phyloP scores from a whole-genome alignment of 2,888 invertebrate genomes.

The Neocrepidodera transversa region DNA sequence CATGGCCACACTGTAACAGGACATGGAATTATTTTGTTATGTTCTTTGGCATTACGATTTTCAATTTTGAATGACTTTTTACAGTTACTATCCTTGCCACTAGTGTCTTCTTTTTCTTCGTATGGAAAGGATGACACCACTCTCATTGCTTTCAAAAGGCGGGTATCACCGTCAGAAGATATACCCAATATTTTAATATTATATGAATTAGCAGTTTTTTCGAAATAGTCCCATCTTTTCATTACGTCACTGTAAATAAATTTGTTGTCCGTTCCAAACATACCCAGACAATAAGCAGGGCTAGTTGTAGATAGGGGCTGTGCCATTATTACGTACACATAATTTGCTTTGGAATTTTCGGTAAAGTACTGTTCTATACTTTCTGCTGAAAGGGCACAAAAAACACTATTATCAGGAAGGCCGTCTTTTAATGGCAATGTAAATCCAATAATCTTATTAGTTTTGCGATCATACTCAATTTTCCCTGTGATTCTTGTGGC shows the following conservation, averaged over 20 bases:
- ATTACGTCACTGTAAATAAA: conserved; percentile 36
- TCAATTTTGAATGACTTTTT: too few relatives aligned
- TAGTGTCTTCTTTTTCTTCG: too few relatives aligned
- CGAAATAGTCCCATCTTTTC: too few relatives aligned
- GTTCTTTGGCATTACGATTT: too few relatives aligned
- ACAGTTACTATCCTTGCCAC: too few relatives aligned
- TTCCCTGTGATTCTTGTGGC: conserved; percentile 37
- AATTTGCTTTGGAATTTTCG: conserved; percentile 28
- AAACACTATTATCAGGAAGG: conserved; percentile 33
- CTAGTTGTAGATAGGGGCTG: conserved; percentile 31
- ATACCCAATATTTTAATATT: too few relatives aligned
- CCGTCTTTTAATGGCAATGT: conserved; percentile 38
- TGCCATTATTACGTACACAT: conserved; percentile 40
- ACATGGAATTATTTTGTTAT: too few relatives aligned
- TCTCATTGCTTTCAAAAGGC: too few relatives aligned
- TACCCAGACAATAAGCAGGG: conserved; percentile 36
- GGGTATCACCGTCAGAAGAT: too few relatives aligned
- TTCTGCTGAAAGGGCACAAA: conserved; percentile 36
- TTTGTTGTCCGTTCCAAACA: conserved; percentile 41
- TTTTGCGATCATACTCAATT: conserved; percentile 41
- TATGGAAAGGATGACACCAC: too few relatives aligned
- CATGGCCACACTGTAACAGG: too few relatives aligned
- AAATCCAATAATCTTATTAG: conserved; percentile 44
- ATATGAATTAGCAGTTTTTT: too few relatives aligned
- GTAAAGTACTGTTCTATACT: conserved; percentile 35